phyloP scores from a whole-genome alignment of 2,888 invertebrate species.

The Nemurella pictetii region DNA sequence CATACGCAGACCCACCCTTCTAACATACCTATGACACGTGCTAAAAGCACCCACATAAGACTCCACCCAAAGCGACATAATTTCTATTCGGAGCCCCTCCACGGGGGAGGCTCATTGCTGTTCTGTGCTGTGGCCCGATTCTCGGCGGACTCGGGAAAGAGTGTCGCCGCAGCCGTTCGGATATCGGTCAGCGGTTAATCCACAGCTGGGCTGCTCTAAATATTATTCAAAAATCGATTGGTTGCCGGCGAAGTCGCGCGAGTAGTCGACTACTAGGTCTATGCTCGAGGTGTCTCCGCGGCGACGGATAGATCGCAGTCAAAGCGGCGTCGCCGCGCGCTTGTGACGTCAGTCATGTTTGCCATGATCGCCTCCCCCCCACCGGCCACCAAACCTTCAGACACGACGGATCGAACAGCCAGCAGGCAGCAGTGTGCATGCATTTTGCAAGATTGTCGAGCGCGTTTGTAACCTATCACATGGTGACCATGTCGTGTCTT shows the following conservation, averaged over 20 bases:
- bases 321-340: not conserved
- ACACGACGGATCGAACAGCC: not conserved
- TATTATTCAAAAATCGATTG: not conserved
- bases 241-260: not conserved
- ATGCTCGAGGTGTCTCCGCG: not conserved
- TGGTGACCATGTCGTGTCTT: not conserved
- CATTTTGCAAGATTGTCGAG: not conserved
- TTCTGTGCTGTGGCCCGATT: not conserved
- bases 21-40: not conserved
- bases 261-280: not conserved
- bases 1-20: conserved; percentile 4
- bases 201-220: not conserved
- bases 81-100: not conserved
- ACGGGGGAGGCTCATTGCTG: not conserved
- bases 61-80: not conserved
- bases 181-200: conserved; percentile 13
- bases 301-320: conserved; percentile 14
- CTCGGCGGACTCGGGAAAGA: not conserved
- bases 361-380: not conserved
- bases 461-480: not conserved
- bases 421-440: not conserved
- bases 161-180: too few species aligned
- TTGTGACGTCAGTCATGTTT: not conserved
- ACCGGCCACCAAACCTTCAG: too few species aligned
- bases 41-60: not conserved